phyloP scores from a whole-genome alignment of 37 sponge, comb jelly and placozoan species.

The Mnemiopsis leidyi region DNA sequence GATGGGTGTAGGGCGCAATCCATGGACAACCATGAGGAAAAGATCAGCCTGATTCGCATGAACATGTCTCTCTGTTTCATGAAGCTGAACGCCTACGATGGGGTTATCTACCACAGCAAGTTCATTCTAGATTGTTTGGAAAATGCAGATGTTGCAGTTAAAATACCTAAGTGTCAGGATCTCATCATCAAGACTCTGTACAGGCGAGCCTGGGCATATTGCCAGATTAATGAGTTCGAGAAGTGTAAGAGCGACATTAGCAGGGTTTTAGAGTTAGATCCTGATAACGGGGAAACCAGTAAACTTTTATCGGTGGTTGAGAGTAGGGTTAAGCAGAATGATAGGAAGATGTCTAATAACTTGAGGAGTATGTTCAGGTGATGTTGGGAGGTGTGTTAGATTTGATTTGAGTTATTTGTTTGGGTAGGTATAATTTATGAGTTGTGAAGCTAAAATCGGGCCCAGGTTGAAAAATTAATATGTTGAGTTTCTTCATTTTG shows the following conservation, averaged over 20 bases:
- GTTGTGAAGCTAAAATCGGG: too few species aligned
- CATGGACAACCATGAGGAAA: neutral
- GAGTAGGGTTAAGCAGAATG: neutral
- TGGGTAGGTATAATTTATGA: too few species aligned
- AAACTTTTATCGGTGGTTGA: neutral
- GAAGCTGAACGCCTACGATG: neutral
- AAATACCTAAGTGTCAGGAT: neutral
- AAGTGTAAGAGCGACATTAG: neutral
- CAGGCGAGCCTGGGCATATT: conserved; percentile 40
- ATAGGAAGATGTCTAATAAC: conserved; percentile 31
- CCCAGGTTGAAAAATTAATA: too few species aligned
- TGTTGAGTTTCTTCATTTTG: too few species aligned
- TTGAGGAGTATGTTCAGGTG: neutral
- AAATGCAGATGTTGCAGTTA: neutral
- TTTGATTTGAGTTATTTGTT: too few species aligned
- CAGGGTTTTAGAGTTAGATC: neutral
- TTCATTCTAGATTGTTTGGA: neutral
- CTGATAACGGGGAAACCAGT: neutral
- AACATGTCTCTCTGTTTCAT: conserved; percentile 22
- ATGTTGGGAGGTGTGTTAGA: neutral
- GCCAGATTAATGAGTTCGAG: conserved; percentile 29
- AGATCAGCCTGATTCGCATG: neutral
- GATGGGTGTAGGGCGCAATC: neutral
- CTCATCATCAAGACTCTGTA: neutral
- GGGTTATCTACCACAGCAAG: conserved; percentile 17